A percentile compares a stretch with the other conserved stretches of the same genome.
These are phyloP conservation scores for Seriola dumerili DNA, from an alignment of 2,113 vertebrate genomes.

Conservation along the genomic window DNA sequence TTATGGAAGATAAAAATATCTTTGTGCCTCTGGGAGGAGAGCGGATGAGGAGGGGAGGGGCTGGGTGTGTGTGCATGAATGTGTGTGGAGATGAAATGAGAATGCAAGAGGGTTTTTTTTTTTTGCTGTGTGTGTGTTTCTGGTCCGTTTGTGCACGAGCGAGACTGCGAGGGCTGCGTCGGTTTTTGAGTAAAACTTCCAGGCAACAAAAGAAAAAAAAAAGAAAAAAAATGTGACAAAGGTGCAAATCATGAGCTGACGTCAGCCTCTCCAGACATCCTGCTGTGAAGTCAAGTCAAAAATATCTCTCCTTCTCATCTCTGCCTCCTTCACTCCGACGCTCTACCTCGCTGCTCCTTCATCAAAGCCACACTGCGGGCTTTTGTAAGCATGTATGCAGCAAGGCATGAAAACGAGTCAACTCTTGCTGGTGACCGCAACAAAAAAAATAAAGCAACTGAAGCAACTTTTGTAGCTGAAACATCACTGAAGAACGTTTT, in stretches of 20 bases:
- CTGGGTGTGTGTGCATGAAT: not conserved
- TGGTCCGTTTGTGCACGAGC: not conserved
- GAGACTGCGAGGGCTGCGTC: not conserved
- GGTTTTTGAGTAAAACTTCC: slow-evolving; percentile 10
- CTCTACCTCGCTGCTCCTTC: slow-evolving; percentile 26
- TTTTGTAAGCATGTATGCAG: not conserved
- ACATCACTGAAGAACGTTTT: no score
- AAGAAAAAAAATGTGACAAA: slow-evolving; percentile 24
- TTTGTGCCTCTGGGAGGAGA: slow-evolving; percentile 70
- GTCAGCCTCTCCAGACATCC: slow-evolving; percentile 45
- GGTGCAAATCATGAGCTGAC: slow-evolving; percentile 42
- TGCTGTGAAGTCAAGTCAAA: slow-evolving; percentile 59
- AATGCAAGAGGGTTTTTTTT: slow-evolving; percentile 1
- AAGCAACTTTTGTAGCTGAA: no score
- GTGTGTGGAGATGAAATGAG: slow-evolving; percentile 27
- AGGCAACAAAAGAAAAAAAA: not conserved
- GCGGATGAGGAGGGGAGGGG: slow-evolving; percentile 47
- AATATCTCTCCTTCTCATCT: slow-evolving; percentile 51
- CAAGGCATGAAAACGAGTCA: not conserved
- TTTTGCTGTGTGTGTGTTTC: slow-evolving; percentile 1
- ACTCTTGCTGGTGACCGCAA: not conserved
- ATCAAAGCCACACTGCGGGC: slow-evolving; percentile 18
- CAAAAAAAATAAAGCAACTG: not conserved
- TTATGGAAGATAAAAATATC: slow-evolving; percentile 80
- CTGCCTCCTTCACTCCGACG: not conserved